These are phyloP conservation scores for Drosophila ercepeae DNA, from an alignment of 1,140 invertebrate genomes.

Conservation along the genomic window DNA sequence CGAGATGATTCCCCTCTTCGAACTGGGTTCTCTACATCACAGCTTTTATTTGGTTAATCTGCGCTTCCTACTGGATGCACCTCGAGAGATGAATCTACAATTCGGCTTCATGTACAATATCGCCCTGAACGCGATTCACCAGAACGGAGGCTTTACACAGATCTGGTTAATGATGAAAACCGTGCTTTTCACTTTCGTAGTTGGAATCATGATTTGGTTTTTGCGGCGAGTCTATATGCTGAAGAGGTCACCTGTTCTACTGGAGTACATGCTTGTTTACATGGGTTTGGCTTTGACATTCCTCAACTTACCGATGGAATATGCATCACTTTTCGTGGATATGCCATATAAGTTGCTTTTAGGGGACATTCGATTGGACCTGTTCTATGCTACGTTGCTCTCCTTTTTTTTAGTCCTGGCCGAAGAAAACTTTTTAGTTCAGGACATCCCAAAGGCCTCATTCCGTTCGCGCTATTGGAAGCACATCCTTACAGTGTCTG, in stretches of 20 bases:
- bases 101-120: slow-evolving; percentile 93
- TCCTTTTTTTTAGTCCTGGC: slow-evolving; percentile 99
- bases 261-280: slow-evolving; percentile 96
- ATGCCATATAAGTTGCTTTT: slow-evolving; percentile 98
- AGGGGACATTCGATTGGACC: slow-evolving; percentile 97
- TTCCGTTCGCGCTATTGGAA: no score
- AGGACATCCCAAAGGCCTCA: slow-evolving; percentile 93
- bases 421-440: slow-evolving; percentile 96
- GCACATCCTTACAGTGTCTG: slow-evolving; percentile 95
- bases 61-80: slow-evolving; percentile 91
- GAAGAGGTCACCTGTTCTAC: slow-evolving; percentile 91
- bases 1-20: slow-evolving; percentile 95
- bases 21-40: slow-evolving; percentile 97
- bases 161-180: slow-evolving; percentile 99
- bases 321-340: slow-evolving; percentile 94
- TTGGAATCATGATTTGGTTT: slow-evolving; percentile 96
- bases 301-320: slow-evolving; percentile 97
- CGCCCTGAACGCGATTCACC: slow-evolving; percentile 93
- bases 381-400: slow-evolving; percentile 97
- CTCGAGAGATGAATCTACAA: slow-evolving; percentile 89
- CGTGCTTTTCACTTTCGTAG: slow-evolving; percentile 94
- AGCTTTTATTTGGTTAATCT: slow-evolving; percentile 98
- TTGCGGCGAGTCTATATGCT: slow-evolving; percentile 95
- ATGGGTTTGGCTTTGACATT: slow-evolving; percentile 94
- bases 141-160: slow-evolving; percentile 99